Evolutionary conservation across 1,140 invertebrate genomes (phyloP).

Genomic region (Drosophila serrata): DNA sequence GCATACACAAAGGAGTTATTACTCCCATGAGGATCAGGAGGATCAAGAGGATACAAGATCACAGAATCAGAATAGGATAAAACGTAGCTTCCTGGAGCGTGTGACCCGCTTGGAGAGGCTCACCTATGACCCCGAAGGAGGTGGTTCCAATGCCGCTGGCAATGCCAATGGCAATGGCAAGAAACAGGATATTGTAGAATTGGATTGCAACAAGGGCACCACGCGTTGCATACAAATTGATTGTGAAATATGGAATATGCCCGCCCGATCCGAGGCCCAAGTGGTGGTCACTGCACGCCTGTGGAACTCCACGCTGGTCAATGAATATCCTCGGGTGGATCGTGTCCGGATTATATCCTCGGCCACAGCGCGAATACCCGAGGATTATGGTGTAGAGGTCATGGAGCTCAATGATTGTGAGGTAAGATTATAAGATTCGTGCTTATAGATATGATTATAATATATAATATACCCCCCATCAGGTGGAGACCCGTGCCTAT

Average conservation of each 20-base stretch:
- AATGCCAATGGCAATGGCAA: constrained; percentile 87
- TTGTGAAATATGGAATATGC: constrained; percentile 92
- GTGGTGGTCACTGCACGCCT: constrained; percentile 93
- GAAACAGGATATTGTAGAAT: constrained; percentile 90
- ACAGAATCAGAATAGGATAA: constrained; percentile 72
- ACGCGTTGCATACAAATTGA: constrained; percentile 95
- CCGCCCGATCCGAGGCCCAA: constrained; percentile 90
- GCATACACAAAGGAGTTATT: constrained; percentile 29
- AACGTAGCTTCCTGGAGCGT: constrained; percentile 89
- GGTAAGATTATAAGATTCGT: constrained; percentile 54
- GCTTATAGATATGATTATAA: too few species aligned
- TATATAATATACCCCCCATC: too few species aligned
- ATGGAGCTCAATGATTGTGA: constrained; percentile 88
- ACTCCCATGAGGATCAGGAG: constrained; percentile 11
- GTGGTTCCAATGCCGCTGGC: neutral
- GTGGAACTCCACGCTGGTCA: constrained; percentile 96
- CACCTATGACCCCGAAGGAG: constrained; percentile 86
- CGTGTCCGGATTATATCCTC: constrained; percentile 92
- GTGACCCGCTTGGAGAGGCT: constrained; percentile 90
- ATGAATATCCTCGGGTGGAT: constrained; percentile 94
- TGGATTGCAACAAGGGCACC: constrained; percentile 92
- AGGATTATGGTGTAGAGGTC: constrained; percentile 90
- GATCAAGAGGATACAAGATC: neutral
- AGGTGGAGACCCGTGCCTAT: constrained; percentile 93
- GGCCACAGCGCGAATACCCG: constrained; percentile 90